Percentiles rank a stretch among this genome's conserved stretches.
phyloP scores from a whole-genome alignment of 2,888 invertebrate species.

The Chloroclysta siterata region DNA sequence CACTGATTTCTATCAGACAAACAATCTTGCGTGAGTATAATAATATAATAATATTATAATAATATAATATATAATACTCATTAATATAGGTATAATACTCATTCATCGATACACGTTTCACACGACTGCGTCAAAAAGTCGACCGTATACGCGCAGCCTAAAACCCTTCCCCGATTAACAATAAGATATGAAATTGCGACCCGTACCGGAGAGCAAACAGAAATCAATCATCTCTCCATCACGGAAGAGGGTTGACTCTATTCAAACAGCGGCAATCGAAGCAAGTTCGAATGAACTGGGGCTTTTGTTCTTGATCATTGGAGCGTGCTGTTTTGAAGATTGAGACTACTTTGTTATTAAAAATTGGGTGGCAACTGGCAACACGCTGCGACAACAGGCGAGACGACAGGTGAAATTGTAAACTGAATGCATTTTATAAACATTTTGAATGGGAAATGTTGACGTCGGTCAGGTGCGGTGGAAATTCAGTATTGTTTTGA shows the following conservation, averaged over 20 bases:
- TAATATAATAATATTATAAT: no score
- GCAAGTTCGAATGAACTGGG: constrained; percentile 35
- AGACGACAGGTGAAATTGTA: no score
- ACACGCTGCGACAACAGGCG: no score
- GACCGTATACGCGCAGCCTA: constrained; percentile 17
- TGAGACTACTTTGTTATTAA: neutral
- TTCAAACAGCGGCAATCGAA: constrained; percentile 73
- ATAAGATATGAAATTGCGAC: constrained; percentile 81
- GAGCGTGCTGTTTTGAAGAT: constrained; percentile 20
- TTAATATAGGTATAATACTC: no score
- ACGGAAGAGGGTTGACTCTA: constrained; percentile 77
- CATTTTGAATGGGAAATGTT: no score
- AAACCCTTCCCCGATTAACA: constrained; percentile 68
- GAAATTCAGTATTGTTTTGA: no score
- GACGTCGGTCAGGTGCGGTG: no score
- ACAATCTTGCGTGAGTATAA: no score
- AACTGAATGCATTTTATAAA: no score
- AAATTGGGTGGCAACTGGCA: neutral
- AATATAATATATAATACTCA: no score
- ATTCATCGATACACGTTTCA: neutral
- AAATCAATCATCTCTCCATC: constrained; percentile 82
- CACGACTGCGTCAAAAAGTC: neutral
- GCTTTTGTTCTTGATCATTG: constrained; percentile 28
- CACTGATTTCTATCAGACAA: no score
- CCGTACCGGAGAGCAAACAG: constrained; percentile 77